A percentile compares a stretch with the other conserved stretches of the same genome.
Evolutionary conservation across 2,797 vertebrate species (phyloP).

Genomic region (Schizopygopsis malacanthus): DNA sequence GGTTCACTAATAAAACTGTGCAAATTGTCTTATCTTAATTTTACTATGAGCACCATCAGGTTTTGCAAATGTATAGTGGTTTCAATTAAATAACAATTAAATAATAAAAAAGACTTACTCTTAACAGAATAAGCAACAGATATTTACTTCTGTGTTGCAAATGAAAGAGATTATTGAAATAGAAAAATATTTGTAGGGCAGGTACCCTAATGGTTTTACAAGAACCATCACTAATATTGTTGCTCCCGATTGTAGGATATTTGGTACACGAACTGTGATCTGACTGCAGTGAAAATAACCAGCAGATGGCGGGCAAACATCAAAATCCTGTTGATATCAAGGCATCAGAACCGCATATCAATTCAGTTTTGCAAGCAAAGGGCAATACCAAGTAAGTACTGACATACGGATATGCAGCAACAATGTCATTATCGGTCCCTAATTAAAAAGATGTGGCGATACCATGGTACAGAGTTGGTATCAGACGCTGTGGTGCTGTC

Average conservation of each 20-base stretch:
- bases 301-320: conserved; percentile 23
- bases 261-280: background rate
- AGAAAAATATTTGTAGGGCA: background rate
- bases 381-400: background rate
- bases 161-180: background rate
- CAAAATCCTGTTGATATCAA: background rate
- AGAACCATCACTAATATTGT: background rate
- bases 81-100: background rate
- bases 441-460: background rate
- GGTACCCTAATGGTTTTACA: background rate
- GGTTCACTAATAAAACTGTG: background rate
- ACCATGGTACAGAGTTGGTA: background rate
- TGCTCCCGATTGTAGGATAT: background rate
- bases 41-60: background rate
- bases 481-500: background rate
- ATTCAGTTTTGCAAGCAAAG: background rate
- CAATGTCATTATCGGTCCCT: background rate
- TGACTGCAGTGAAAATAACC: conserved; percentile 20
- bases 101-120: no score
- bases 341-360: background rate
- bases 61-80: background rate
- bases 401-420: background rate
- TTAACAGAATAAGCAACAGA: background rate
- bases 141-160: background rate
- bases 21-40: background rate